Evolutionary conservation across 2,797 vertebrate genomes (phyloP).

Genomic region (Xyrichtys novacula): DNA sequence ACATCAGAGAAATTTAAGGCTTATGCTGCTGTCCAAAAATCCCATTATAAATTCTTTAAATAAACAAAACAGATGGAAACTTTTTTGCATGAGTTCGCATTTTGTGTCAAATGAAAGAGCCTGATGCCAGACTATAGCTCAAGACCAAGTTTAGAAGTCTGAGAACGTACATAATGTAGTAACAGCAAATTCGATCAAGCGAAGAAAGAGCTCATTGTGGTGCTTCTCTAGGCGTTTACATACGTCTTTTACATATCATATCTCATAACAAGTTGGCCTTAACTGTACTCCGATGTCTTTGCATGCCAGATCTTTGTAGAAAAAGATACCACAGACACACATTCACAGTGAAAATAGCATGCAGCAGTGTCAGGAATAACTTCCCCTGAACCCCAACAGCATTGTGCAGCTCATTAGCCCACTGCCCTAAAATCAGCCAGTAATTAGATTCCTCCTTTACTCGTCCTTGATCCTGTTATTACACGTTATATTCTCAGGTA

Average conservation of each 20-base stretch:
- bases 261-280: constrained; percentile 34
- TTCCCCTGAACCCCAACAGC: constrained; percentile 67
- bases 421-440: constrained; percentile 72
- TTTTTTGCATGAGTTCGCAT: background rate
- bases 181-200: constrained; percentile 29
- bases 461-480: constrained; percentile 64
- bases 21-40: background rate
- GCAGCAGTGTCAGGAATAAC: constrained; percentile 67
- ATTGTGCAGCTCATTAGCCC: constrained; percentile 78
- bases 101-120: background rate
- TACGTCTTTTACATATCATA: constrained; percentile 59
- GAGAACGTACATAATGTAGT: background rate
- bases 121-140: constrained; percentile 4
- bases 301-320: constrained; percentile 52
- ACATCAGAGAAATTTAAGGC: constrained; percentile 9
- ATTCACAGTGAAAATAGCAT: constrained; percentile 32
- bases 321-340: constrained; percentile 45
- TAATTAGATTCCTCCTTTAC: constrained; percentile 76
- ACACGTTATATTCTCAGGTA: constrained; percentile 53
- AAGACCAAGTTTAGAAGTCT: constrained; percentile 21
- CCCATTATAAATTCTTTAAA: constrained; percentile 1
- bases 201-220: constrained; percentile 29
- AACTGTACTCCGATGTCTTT: constrained; percentile 43
- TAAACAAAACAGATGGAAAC: background rate
- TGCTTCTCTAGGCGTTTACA: constrained; percentile 34